Conservation (phyloP, 2,797 vertebrate species). For the Bovichtus diacanthus region DNA sequence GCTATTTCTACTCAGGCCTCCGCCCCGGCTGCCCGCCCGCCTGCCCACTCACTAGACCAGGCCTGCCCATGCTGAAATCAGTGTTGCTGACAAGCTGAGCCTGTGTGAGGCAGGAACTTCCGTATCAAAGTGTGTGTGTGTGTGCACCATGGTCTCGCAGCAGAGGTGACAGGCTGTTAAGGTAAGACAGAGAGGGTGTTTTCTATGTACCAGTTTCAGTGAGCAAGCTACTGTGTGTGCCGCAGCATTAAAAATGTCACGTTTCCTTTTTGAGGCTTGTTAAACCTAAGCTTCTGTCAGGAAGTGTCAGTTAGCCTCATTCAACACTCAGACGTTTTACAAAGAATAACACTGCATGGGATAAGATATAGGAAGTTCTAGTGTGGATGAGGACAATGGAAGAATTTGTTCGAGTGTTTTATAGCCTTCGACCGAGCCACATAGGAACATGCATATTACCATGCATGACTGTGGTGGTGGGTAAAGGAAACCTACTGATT, state of each 20-base stretch:
- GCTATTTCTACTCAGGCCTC: constrained; percentile 81
- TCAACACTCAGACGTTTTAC: constrained; percentile 8
- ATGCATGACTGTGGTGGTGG: constrained; percentile 68
- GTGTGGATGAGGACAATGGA: constrained; percentile 23
- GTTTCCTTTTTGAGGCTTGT: constrained; percentile 22
- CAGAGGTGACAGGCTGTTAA: constrained; percentile 32
- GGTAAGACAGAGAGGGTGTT: constrained; percentile 39
- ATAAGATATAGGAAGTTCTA: constrained; percentile 1
- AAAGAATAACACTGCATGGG: constrained; percentile 25
- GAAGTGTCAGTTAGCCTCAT: constrained; percentile 26
- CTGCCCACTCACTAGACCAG: constrained; percentile 25
- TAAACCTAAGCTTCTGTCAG: constrained; percentile 12
- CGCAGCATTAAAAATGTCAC: constrained; percentile 2
- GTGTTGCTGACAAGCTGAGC: constrained; percentile 18
- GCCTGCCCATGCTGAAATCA: constrained; percentile 55
- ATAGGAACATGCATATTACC: constrained; percentile 58
- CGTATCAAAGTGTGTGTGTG: constrained; percentile 1
- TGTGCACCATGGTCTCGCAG: constrained; percentile 22
- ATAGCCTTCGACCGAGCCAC: constrained; percentile 44
- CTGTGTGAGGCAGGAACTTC: constrained; percentile 21
- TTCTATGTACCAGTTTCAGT: neutral
- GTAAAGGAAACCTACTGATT: constrained; percentile 70
- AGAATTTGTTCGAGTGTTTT: constrained; percentile 55
- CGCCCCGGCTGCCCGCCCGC: constrained; percentile 60
- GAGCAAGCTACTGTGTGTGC: neutral